These are phyloP conservation scores for Pluvialis apricaria DNA, from an alignment of 2,113 vertebrate genomes.

Conservation along the genomic window DNA sequence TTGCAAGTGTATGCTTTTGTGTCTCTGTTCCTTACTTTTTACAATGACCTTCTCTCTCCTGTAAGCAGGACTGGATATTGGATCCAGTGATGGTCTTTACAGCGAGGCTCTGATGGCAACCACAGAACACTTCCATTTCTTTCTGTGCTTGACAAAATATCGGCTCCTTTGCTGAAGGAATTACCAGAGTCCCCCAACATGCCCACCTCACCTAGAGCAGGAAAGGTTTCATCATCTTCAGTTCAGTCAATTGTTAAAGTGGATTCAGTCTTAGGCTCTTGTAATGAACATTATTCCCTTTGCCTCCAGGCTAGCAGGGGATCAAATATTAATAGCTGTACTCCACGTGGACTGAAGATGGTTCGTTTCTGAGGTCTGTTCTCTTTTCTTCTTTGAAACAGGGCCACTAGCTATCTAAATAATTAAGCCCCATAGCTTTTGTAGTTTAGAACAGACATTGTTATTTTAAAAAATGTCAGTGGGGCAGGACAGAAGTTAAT, in stretches of 20 bases:
- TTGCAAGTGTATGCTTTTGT: neutral
- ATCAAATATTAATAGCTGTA: constrained; percentile 63
- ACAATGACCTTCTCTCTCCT: neutral
- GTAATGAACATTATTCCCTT: constrained; percentile 48
- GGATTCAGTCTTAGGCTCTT: neutral
- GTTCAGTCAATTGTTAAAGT: neutral
- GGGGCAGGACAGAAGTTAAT: constrained; percentile 42
- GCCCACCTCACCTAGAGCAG: neutral
- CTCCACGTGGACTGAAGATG: neutral
- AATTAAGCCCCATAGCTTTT: constrained; percentile 50
- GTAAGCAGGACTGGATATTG: neutral
- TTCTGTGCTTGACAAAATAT: neutral
- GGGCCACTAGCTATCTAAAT: constrained; percentile 50
- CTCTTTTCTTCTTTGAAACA: constrained; percentile 37
- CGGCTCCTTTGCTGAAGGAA: neutral
- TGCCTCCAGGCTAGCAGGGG: constrained; percentile 44
- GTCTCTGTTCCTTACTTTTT: neutral
- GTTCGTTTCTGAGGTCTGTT: constrained; percentile 23
- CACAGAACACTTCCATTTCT: neutral
- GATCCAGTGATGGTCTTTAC: neutral
- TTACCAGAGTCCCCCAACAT: neutral
- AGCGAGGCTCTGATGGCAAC: neutral
- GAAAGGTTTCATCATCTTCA: neutral
- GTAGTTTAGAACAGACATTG: constrained; percentile 24
- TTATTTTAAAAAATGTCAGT: constrained; percentile 52